These are phyloP conservation scores for Cacatua alba DNA, from an alignment of 2,113 vertebrate species.

Conservation along the genomic window DNA sequence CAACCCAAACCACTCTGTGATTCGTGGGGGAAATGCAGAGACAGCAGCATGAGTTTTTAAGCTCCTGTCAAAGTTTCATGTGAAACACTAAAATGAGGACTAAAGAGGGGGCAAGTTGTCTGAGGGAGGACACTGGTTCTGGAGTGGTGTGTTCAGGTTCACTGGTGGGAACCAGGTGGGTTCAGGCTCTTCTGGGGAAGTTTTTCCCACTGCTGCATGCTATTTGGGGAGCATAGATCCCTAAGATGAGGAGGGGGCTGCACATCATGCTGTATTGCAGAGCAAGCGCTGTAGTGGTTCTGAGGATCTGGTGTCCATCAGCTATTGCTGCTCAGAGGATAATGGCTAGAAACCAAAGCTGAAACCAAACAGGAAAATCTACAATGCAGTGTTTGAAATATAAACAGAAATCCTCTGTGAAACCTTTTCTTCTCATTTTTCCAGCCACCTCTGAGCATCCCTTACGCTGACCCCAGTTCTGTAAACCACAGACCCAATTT, in stretches of 20 bases:
- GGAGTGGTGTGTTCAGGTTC: not conserved
- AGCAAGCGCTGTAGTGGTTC: not conserved
- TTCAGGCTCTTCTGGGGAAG: not conserved
- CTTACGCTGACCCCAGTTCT: not conserved
- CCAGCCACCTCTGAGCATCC: not conserved
- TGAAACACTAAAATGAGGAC: not conserved
- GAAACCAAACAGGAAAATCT: not conserved
- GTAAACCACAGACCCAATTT: not conserved
- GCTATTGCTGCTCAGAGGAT: not conserved
- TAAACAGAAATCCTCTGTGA: not conserved
- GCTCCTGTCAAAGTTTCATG: not conserved
- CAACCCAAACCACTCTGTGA: not conserved
- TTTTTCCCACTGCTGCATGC: not conserved
- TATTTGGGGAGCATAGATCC: fast-evolving
- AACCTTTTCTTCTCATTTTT: not conserved
- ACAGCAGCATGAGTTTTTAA: not conserved
- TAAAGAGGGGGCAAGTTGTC: not conserved
- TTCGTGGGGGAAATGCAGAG: not conserved
- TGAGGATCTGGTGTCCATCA: not conserved
- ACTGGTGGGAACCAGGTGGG: not conserved
- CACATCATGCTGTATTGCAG: fast-evolving
- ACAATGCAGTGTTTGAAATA: not conserved
- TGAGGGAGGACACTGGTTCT: not conserved
- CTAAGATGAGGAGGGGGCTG: not conserved
- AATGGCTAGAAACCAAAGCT: not conserved